Conservation (phyloP, 1,140 invertebrate genomes). For the Hermetia illucens region DNA sequence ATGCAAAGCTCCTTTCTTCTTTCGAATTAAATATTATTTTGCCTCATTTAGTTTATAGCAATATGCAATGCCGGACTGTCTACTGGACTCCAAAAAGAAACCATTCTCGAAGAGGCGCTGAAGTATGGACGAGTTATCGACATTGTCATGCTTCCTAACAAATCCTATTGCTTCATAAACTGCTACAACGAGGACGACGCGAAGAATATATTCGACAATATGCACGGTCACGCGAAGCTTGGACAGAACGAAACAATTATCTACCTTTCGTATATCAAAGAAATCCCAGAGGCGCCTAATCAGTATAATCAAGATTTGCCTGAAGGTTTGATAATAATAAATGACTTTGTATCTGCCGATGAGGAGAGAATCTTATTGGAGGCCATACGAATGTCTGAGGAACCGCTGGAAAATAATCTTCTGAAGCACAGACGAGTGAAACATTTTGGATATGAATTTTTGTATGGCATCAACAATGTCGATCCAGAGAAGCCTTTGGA, state of each 20-base stretch:
- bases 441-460: constrained; percentile 91
- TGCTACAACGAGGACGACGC: constrained; percentile 37
- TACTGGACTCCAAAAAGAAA: constrained; percentile 50
- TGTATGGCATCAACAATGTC: constrained; percentile 80
- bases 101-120: constrained; percentile 36
- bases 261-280: constrained; percentile 42
- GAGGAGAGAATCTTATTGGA: constrained; percentile 55
- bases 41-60: constrained; percentile 26
- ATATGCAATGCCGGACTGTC: constrained; percentile 64
- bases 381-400: constrained; percentile 33
- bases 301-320: constrained; percentile 33
- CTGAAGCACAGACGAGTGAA: constrained; percentile 79
- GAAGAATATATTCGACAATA: constrained; percentile 31
- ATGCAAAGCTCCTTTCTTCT: constrained; percentile 5
- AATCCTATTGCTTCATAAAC: constrained; percentile 61
- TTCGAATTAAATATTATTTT: constrained; percentile 7
- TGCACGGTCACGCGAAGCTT: constrained; percentile 38
- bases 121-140: constrained; percentile 36
- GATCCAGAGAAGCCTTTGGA: constrained; percentile 52
- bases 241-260: constrained; percentile 39
- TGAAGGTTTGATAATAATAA: constrained; percentile 54
- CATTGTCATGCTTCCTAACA: constrained; percentile 50
- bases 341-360: constrained; percentile 56
- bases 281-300: constrained; percentile 17
- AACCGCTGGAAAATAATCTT: constrained; percentile 12